phyloP scores from a whole-genome alignment of 1,140 invertebrate genomes.

The Parasteatoda tepidariorum region DNA sequence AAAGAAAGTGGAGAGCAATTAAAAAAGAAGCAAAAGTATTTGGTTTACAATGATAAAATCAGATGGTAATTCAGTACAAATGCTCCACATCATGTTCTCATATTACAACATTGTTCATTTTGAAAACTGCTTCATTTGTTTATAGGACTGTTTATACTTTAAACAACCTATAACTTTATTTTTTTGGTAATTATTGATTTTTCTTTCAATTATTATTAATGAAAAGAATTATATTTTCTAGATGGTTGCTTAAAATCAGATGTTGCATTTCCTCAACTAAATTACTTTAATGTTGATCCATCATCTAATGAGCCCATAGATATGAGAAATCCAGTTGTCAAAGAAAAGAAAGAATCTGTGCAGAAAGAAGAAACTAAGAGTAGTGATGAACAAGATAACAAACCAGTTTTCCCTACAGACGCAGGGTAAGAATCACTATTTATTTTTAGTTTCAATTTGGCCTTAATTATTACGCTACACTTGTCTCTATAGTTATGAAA shows the following conservation, averaged over 20 bases:
- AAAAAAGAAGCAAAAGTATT: too few relatives aligned
- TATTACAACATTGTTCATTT: too few relatives aligned
- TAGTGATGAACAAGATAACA: slow-evolving; percentile 13
- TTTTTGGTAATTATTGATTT: not conserved
- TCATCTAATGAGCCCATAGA: slow-evolving; percentile 49
- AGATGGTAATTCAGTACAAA: too few relatives aligned
- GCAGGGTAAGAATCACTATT: slow-evolving; percentile 17
- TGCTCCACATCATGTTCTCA: too few relatives aligned
- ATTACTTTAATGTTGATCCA: slow-evolving; percentile 36
- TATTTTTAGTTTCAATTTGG: too few relatives aligned
- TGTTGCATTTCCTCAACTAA: slow-evolving; percentile 46
- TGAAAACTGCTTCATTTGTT: too few relatives aligned
- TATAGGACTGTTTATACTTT: too few relatives aligned
- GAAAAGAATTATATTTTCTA: not conserved
- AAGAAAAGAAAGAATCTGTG: not conserved
- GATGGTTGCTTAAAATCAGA: slow-evolving; percentile 50
- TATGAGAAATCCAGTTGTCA: slow-evolving; percentile 38
- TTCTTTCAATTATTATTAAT: not conserved
- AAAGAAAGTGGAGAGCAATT: too few relatives aligned
- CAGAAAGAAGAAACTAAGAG: slow-evolving; percentile 8
- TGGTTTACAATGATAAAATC: too few relatives aligned
- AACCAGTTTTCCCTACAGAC: slow-evolving; percentile 2
- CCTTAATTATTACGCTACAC: not conserved
- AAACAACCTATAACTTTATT: too few relatives aligned
- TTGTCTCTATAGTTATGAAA: too few relatives aligned